Conservation (phyloP, 2,888 invertebrate genomes). For the Melangyna quadrimaculata region DNA sequence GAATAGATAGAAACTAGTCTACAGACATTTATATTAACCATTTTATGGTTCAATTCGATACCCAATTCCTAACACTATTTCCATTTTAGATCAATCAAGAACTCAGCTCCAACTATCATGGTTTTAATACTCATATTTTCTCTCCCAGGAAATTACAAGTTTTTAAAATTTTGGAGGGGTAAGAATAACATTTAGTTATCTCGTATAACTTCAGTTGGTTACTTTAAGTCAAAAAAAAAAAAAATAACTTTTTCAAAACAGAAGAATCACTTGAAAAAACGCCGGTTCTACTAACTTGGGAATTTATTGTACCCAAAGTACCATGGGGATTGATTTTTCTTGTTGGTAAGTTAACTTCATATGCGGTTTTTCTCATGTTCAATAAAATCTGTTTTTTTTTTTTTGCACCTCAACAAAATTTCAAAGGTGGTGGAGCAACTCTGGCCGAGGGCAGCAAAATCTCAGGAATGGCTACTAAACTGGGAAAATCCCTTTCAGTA, state of each 20-base stretch:
- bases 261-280: constrained; percentile 82
- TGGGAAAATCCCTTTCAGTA: constrained; percentile 86
- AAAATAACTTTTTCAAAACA: not conserved
- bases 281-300: constrained; percentile 89
- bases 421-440: constrained; percentile 91
- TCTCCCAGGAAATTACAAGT: constrained; percentile 89
- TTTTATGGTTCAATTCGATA: too few relatives aligned
- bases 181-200: constrained; percentile 65
- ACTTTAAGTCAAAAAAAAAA: not conserved
- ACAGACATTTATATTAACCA: too few relatives aligned
- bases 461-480: constrained; percentile 87
- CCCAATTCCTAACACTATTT: too few relatives aligned
- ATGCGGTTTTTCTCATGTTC: not conserved
- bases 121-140: constrained; percentile 90
- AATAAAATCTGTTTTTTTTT: not conserved
- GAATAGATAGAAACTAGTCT: too few relatives aligned
- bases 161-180: constrained; percentile 84
- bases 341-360: constrained; percentile 82
- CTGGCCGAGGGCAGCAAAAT: constrained; percentile 91
- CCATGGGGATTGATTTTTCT: constrained; percentile 94
- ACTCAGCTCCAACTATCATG: constrained; percentile 87
- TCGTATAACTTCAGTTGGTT: not conserved
- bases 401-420: too few relatives aligned
- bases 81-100: constrained; percentile 73
- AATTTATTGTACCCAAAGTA: constrained; percentile 88